Conservation (phyloP, 2,113 vertebrate genomes). For the Mastomys coucha region DNA sequence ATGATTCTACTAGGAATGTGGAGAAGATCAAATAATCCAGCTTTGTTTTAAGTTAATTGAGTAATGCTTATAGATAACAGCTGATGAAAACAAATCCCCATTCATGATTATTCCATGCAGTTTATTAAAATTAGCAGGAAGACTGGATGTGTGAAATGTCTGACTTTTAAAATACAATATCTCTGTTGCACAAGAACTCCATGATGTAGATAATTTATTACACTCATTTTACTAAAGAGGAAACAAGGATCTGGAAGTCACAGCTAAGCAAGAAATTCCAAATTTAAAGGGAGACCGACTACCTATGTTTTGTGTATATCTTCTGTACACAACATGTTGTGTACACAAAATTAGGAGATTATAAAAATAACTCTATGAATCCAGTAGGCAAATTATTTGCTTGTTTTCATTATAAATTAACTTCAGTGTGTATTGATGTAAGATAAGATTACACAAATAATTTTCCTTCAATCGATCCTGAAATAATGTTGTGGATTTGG, state of each 20-base stretch:
- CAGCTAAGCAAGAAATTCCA: not conserved
- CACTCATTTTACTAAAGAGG: not conserved
- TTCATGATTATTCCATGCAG: not conserved
- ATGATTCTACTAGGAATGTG: not conserved
- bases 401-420: not conserved
- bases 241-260: not conserved
- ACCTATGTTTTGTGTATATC: not conserved
- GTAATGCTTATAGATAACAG: not conserved
- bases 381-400: not conserved
- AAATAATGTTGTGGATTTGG: not conserved
- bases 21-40: constrained; percentile 43
- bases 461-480: not conserved
- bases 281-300: not conserved
- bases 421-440: not conserved
- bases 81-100: not conserved
- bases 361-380: not conserved
- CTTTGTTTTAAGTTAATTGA: not conserved
- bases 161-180: not conserved
- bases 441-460: not conserved
- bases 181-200: not conserved
- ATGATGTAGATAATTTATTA: not conserved
- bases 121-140: not conserved
- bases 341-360: not conserved
- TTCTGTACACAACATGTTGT: not conserved
- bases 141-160: not conserved